Percentiles rank a stretch among this genome's conserved stretches.
These are phyloP conservation scores for Tipula unca DNA, from an alignment of 2,888 invertebrate genomes.

Conservation along the genomic window DNA sequence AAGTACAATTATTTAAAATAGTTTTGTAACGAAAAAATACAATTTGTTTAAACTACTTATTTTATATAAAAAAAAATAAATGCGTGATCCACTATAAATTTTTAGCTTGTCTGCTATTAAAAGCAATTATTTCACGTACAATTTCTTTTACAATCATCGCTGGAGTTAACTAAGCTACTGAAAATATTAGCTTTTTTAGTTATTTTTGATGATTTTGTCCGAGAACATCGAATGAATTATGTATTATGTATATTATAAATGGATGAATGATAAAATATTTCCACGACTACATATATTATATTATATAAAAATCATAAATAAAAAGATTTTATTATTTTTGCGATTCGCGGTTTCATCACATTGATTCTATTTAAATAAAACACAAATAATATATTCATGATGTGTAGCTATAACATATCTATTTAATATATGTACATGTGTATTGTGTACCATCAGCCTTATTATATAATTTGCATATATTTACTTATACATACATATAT, in stretches of 20 bases:
- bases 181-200: background rate
- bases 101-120: background rate
- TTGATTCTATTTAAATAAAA: background rate
- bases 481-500: background rate
- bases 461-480: conserved; percentile 17
- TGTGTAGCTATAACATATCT: background rate
- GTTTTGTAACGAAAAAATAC: background rate
- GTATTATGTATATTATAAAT: background rate
- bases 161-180: background rate
- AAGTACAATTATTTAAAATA: background rate
- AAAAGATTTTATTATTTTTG: background rate
- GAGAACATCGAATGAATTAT: background rate
- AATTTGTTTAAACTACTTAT: background rate
- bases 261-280: background rate
- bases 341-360: background rate
- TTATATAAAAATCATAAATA: conserved; percentile 1
- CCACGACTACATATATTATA: conserved; percentile 27
- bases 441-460: background rate
- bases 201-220: background rate
- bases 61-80: background rate
- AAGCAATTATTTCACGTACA: background rate
- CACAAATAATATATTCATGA: conserved; percentile 14
- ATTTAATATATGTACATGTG: background rate
- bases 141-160: background rate
- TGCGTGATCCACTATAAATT: background rate